Evolutionary conservation across 2,888 invertebrate species (phyloP), one percentile per base, ranked within the genome.

Genomic region (Quadroppia sp.): DNA sequence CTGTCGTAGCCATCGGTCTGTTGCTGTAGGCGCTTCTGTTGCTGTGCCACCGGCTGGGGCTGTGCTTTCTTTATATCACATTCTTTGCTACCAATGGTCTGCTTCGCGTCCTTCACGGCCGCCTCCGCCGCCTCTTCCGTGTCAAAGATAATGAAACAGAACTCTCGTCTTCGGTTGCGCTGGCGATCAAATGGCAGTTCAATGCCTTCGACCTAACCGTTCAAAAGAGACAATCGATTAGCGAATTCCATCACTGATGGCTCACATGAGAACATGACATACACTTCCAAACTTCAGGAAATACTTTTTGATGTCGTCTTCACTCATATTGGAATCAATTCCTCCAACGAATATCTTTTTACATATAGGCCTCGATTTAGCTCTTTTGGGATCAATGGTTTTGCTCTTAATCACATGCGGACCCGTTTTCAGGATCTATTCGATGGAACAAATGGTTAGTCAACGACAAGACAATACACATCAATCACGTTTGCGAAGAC

Each of bases 111-210:
- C 83, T 93, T 94, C 76, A 94, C 85, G 72, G 94, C 86, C 82
- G 94, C 93, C 81, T 92, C 92, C 40, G 94, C 94, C 73, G 94
- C 91, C 83, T 92, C 91, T 83, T 95, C 95, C 40, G 92, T 92
- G 82, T 97, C 96, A 81, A 96, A 97, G 78, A 96, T 96, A 82
- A 97, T 94, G 84, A 97, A 97, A 83, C 95, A 96, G 87, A 97
- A 97, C 76, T 92, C 94, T 86, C 96, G 92, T 80, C 96, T 89
- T 84, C 94, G 94, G 83, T 94, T 94, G 87, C 95, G 96, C 83
- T 91, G 90, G 84, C 95, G 96, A 83, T 97, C 97, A 81, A 92
- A 95, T 75, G 97, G 97, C 89, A 96, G 91, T 84, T 97, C 97
- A 75, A 96, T 89, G 81, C 95, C 94, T 77, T 93, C 89, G 80